Evolutionary conservation across 2,888 invertebrate species (phyloP), one percentile per base, ranked within the genome.

Genomic region (Liposcelis brunnea): DNA sequence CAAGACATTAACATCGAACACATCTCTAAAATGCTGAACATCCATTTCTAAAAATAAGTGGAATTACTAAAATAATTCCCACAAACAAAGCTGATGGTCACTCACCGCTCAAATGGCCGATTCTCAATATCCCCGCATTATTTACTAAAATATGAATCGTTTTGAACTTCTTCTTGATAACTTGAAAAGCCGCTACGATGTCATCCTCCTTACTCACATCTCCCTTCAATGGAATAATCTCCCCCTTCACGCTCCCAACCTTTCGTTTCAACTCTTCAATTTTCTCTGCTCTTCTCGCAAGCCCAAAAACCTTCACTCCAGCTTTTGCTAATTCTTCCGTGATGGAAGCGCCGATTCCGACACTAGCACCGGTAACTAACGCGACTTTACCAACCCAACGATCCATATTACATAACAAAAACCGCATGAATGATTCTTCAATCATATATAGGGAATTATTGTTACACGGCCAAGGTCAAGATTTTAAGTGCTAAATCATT

Each of bases 141-240:
- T 64, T 64, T 3, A 64, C 54, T 16, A 64, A 52, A 35, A 63
- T 56, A 40, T 61, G 55, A 10, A 63, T 55, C 0, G 57, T 55
- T 2, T 61, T 62, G 1, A 63, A 51, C 31, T 56, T 60, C 18
- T 56, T 51, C 18, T 52, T 57, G 21, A 58, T 57, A 56, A 57
- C 57, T 15, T 57, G 47, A 44, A 65, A 63, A 2, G 55, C 55
- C 1, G 55, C 52, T 19, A 54, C 45, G 15, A 65, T 56, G 19
- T 58, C 59, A 36, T 54, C 53, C 47, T 61, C 61, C 34, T 56
- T 58, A 18, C 58, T 51, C 1, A 64, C 46, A 48, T 65, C 63
- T 47, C 59, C 57, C 51, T 60, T 56, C 2, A 55, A 34, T 0
- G 58, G 55, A 46, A 58, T 54, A 7, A 64, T 55, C 52, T 59